Evolutionary conservation across 2,797 vertebrate species (phyloP).

Genomic region (Acestrorhynchus altus): DNA sequence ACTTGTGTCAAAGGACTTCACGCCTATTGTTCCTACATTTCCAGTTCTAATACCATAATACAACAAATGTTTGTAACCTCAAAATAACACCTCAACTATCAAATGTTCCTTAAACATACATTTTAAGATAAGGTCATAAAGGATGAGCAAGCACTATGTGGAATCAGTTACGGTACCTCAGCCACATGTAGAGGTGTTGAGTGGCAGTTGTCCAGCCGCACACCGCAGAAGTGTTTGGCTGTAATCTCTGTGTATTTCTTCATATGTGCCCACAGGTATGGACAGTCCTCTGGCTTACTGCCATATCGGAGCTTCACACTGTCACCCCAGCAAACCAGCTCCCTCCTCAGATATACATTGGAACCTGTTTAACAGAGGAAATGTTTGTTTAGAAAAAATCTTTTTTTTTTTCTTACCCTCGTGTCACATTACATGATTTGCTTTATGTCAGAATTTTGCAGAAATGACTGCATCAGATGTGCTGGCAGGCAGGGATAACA

Average conservation of each 20-base stretch:
- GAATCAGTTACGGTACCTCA: constrained; percentile 81
- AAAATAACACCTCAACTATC: not conserved
- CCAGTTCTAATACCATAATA: no score
- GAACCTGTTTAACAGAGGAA: constrained; percentile 75
- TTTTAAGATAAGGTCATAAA: not conserved
- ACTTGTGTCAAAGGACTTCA: no score
- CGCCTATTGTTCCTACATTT: no score
- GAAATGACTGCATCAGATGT: no score
- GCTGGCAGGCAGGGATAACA: no score
- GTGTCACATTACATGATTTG: not conserved
- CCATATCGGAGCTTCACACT: constrained; percentile 95
- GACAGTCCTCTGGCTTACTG: constrained; percentile 88
- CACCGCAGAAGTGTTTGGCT: constrained; percentile 88
- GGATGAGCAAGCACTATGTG: not conserved
- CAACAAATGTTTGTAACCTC: not conserved
- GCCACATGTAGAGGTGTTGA: constrained; percentile 95
- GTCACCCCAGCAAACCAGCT: constrained; percentile 96
- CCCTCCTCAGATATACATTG: constrained; percentile 91
- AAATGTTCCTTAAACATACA: not conserved
- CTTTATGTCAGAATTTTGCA: no score
- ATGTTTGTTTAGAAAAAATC: not conserved
- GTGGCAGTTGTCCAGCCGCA: constrained; percentile 97
- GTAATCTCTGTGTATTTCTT: constrained; percentile 93
- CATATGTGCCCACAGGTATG: constrained; percentile 96
- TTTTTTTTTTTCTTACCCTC: not conserved